These are phyloP conservation scores for Lagodon rhomboides DNA, from an alignment of 2,797 vertebrate species.

Conservation along the genomic window DNA sequence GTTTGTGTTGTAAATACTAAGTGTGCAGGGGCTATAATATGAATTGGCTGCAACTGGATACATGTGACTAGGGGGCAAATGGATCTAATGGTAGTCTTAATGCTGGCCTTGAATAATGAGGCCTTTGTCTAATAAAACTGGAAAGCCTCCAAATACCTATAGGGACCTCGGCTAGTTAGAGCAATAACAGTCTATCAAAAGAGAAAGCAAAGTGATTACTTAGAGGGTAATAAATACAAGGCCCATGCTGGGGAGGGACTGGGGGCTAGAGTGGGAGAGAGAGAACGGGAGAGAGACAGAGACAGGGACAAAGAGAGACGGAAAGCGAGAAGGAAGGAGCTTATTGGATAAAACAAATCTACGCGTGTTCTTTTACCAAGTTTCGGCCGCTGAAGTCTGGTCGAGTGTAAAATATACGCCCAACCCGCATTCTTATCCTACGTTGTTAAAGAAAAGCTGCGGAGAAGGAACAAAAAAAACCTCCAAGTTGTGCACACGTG, in stretches of 20 bases:
- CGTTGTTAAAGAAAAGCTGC: neutral
- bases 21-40: constrained; percentile 80
- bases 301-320: constrained; percentile 60
- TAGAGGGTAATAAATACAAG: constrained; percentile 86
- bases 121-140: constrained; percentile 87
- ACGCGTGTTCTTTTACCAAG: constrained; percentile 59
- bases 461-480: neutral
- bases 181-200: constrained; percentile 87
- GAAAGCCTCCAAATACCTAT: constrained; percentile 87
- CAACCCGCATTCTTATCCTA: neutral
- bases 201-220: constrained; percentile 87
- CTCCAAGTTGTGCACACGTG: constrained; percentile 7
- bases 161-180: constrained; percentile 85
- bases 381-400: constrained; percentile 6
- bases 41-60: constrained; percentile 85
- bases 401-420: neutral
- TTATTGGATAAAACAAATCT: constrained; percentile 28
- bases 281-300: constrained; percentile 45
- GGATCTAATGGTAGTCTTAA: constrained; percentile 82
- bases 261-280: constrained; percentile 55
- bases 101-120: constrained; percentile 86
- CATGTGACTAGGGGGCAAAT: constrained; percentile 83
- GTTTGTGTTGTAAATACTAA: constrained; percentile 83
- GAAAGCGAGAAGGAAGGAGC: constrained; percentile 44
- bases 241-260: constrained; percentile 79